These are phyloP conservation scores for Trichonephila clavata DNA, from an alignment of 1,140 invertebrate genomes.

Conservation along the genomic window DNA sequence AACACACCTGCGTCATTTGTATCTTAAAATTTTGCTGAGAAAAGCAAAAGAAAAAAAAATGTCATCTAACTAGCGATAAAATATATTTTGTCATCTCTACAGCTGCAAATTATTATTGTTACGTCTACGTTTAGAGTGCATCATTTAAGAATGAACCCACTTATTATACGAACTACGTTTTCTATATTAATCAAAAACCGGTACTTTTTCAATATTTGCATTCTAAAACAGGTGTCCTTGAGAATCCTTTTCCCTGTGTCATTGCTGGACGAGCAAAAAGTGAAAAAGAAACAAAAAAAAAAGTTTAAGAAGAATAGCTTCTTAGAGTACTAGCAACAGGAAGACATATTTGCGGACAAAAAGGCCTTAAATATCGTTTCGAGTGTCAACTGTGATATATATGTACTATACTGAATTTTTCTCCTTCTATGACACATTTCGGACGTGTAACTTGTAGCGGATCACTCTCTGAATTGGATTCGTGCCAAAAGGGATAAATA, in stretches of 20 bases:
- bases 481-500: slow-evolving; percentile 65
- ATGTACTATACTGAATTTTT: slow-evolving; percentile 71
- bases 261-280: background rate
- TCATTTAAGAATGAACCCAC: too few species aligned
- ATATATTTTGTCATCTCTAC: too few species aligned
- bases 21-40: too few species aligned
- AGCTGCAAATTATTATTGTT: too few species aligned
- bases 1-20: too few species aligned
- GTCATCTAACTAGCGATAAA: too few species aligned
- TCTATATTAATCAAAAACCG: background rate
- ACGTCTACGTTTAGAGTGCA: too few species aligned
- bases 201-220: background rate
- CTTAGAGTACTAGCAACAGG: slow-evolving; percentile 36
- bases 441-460: slow-evolving; percentile 61
- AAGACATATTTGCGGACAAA: slow-evolving; percentile 58
- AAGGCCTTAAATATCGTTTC: slow-evolving; percentile 72
- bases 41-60: too few species aligned
- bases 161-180: too few species aligned
- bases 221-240: background rate
- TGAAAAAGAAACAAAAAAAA: background rate
- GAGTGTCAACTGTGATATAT: slow-evolving; percentile 75
- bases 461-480: slow-evolving; percentile 73
- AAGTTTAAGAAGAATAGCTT: slow-evolving; percentile 42
- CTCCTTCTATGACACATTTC: slow-evolving; percentile 71
- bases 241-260: background rate